Evolutionary conservation across 2,888 invertebrate genomes (phyloP), one percentile per base, ranked within the genome.

Genomic region (Phytoseiulus persimilis): DNA sequence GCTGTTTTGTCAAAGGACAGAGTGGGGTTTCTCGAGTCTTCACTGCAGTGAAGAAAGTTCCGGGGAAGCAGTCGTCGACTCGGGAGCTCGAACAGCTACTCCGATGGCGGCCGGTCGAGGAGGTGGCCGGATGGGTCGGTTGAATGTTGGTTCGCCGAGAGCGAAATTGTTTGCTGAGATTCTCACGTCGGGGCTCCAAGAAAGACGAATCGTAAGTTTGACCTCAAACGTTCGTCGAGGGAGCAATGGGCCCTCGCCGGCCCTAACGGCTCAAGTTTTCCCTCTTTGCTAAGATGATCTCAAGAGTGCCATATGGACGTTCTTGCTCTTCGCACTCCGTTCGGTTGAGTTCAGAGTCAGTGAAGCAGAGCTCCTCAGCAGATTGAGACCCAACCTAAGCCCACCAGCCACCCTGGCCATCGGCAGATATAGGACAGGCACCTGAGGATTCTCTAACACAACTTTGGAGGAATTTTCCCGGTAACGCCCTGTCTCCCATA

Each of bases 141-240:
- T 23, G 65, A 65, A 14, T 14, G 65, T 39, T 39, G 39, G 39
- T 39, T 39, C 39, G 65, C 65, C 18, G 65, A 65, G 28, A 65
- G 28, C 18, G 65, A 65, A 65, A 65, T 65, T 65, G 65, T 65
- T 65, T 65, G 65, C 65, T 28, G 65, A 65, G 65, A 65, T 65
- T 65, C 65, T 65, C 65, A 65, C 65, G 65, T 65, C 65, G 18
- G 65, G 2, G 65, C 28, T 14, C 23, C 65, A 23, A 28, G 65
- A 6, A 65, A 65, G 65, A 65, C 65, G 65, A 65, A 65, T 65
- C 65, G 65, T 65, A 65, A 65, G 65, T 65, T 65, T 65, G 65
- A 65, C 65, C 65, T 65, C 65, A 65, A 65, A 65, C 65, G 65
- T 65, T 65, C 65, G 65, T 65, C 65, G 65, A 65, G 65, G 65